phyloP scores from a whole-genome alignment of 1,140 invertebrate genomes.

The Drosophila trapezifrons region DNA sequence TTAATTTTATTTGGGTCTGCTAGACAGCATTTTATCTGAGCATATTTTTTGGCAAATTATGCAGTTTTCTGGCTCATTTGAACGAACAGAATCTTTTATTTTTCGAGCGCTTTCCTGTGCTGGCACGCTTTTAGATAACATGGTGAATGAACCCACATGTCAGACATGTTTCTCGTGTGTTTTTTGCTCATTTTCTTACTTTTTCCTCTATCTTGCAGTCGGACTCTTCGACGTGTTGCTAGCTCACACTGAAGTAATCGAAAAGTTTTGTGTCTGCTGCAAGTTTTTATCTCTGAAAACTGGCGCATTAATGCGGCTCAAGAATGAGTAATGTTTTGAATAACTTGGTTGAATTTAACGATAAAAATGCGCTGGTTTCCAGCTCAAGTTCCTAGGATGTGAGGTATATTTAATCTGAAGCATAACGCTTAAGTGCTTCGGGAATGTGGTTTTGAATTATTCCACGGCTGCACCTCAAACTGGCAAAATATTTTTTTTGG shows the following conservation, averaged over 20 bases:
- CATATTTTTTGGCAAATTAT: slow-evolving; percentile 49
- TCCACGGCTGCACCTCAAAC: slow-evolving; percentile 6
- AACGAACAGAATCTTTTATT: slow-evolving; percentile 41
- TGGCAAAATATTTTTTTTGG: not conserved
- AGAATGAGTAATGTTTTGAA: slow-evolving; percentile 41
- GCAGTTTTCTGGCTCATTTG: slow-evolving; percentile 57
- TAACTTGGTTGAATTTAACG: slow-evolving; percentile 40
- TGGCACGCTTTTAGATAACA: slow-evolving; percentile 73
- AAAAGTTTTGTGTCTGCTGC: slow-evolving; percentile 58
- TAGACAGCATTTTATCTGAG: slow-evolving; percentile 35
- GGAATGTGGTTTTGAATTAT: slow-evolving; percentile 32
- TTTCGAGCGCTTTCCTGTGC: slow-evolving; percentile 28
- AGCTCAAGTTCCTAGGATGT: slow-evolving; percentile 1
- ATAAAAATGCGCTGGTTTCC: not conserved
- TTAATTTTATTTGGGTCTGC: slow-evolving; percentile 40
- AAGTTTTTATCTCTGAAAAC: slow-evolving; percentile 50
- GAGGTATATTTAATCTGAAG: slow-evolving; percentile 9
- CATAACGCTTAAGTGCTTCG: slow-evolving; percentile 8
- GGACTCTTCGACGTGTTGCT: slow-evolving; percentile 37
- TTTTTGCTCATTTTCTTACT: slow-evolving; percentile 42
- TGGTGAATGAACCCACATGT: slow-evolving; percentile 72
- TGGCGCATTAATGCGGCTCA: slow-evolving; percentile 56
- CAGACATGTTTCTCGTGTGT: slow-evolving; percentile 46
- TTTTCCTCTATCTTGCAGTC: slow-evolving; percentile 10
- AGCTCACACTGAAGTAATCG: slow-evolving; percentile 49